A percentile compares a stretch with the other conserved stretches of the same genome.
phyloP scores from a whole-genome alignment of 2,797 vertebrate genomes.

The Cephalopachus bancanus region DNA sequence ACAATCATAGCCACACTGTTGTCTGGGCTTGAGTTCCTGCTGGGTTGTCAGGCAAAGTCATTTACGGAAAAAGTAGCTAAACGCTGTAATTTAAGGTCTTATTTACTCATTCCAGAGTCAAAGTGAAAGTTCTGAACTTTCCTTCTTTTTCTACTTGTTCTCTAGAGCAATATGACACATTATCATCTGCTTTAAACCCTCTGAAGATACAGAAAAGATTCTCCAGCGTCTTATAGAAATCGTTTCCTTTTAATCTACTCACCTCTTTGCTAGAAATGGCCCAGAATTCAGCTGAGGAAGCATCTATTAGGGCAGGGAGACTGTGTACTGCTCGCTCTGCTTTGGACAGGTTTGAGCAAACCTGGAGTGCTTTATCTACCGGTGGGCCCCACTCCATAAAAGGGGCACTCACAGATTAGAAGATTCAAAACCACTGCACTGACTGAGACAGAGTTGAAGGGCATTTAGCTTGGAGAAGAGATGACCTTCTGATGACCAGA shows the following conservation, averaged over 20 bases:
- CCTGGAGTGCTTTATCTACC: neutral
- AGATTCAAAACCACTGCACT: neutral
- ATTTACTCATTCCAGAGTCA: neutral
- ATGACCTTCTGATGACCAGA: neutral
- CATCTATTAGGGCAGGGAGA: neutral
- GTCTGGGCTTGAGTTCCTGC: neutral
- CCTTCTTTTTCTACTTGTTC: neutral
- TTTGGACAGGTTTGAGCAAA: neutral
- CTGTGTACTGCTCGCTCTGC: neutral
- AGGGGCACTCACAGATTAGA: neutral
- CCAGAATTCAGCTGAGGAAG: slow-evolving; percentile 11
- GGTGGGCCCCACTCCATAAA: neutral
- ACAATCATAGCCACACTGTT: neutral
- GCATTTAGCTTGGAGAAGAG: neutral
- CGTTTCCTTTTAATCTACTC: neutral
- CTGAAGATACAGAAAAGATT: neutral
- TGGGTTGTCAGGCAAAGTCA: neutral
- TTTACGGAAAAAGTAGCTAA: neutral
- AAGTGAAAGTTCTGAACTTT: neutral
- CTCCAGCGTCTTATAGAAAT: neutral
- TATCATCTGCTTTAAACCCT: slow-evolving; percentile 9
- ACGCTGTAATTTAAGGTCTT: neutral
- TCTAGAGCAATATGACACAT: neutral
- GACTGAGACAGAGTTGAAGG: neutral
- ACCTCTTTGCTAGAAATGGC: neutral